Base-by-base conservation (phyloP, 2,113 vertebrate genomes). In the Etheostoma spectabile region DNA sequence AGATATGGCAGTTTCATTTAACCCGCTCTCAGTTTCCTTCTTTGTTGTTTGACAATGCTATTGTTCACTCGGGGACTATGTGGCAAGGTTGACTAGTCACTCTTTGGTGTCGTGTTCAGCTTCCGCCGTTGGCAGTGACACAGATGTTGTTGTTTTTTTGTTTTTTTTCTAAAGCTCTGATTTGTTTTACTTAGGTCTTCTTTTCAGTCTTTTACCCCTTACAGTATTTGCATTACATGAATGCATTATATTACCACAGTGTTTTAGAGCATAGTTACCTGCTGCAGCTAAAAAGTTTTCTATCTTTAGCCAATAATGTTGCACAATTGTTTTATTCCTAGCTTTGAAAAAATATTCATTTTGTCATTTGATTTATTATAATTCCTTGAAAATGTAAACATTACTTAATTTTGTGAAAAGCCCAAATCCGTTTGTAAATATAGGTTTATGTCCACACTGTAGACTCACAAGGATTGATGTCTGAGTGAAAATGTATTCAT, bases 31-130 rank as follows among this genome's bases (percentile, higher is more conserved):
- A 10, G 51, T 63, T 84, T 77, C 42, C 35, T 21, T 68, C 64
- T 79, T n/a, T 86, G 42, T 75, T 68, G 24, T 72, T 55, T 45
- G 46, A 30, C 19, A 15, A 6, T 42, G 59, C 55, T 51, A 65
- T 86, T 88, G 85, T 86, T 90, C 48, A 6, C 42, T 10, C 1
- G 0, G 8, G 15, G 59, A 67, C 64, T 30, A 21, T 74, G 68
- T 77, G 83, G 57, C 61, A 88, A 80, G 52, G 72, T 52, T 64
- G 38, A 30, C 33, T 49, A 12, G n/a, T 61, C 59, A 65, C 27
- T 61, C 33, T 8, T 38, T 18, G 78, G 85, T 89, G 84, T 91
- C 61, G 6, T n/a, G 80, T 93, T 90, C 64, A 71, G 38, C 15
- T 71, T 86, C 69, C 5, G 8, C 42, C 71, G 14, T 67, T 11